Base-by-base conservation (phyloP, 1,140 invertebrate genomes). In the Pteromalus puparum region DNA sequence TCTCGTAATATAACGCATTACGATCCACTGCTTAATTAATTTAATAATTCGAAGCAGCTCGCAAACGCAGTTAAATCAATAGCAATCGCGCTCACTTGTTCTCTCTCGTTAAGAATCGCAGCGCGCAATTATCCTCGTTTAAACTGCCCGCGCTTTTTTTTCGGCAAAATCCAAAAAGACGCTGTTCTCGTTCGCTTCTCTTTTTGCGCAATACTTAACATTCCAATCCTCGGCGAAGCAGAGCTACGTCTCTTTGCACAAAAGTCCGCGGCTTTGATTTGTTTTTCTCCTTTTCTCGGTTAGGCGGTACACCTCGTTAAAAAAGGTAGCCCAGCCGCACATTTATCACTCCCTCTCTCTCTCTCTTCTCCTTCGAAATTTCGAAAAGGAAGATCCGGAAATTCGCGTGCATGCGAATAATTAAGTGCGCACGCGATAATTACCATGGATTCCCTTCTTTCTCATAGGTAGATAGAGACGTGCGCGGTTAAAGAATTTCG, bases 361-460 rank as follows among this genome's bases (percentile, higher is more conserved):
- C 34, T 34, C 34, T 34, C 38, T 42, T 42, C 38, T 42, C 38
- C 10, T 7, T 42, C 73, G n/a, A 75, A 75, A 75, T 75, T 75
- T 75, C 73, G 73, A 75, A 75, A 75, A 42, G 73, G 21, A 46
- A 42, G 73, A 38, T n/a, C 34, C 42, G 73, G 10, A 75, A 75
- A 75, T 42, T 75, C 73, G 38, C 73, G 73, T 73, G 70, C 70
- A 73, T 38, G 13, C 30, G 30, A 73, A 73, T 73, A 73, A 73
- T 73, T 73, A 73, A 30, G 26, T 7, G 38, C 34, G 12, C 12
- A 30, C 13, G 28, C 15, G 9, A 73, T 73, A 73, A 73, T 73
- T 73, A 73, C 70, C 13, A 0, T 5, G 15, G 28, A 73, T 38
- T 73, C 30, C 30, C 30, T 34, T 5, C 30, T 30, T 73, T 34